Base-by-base conservation (phyloP, 2,797 vertebrate species). In the Hephaestus fuliginosus region DNA sequence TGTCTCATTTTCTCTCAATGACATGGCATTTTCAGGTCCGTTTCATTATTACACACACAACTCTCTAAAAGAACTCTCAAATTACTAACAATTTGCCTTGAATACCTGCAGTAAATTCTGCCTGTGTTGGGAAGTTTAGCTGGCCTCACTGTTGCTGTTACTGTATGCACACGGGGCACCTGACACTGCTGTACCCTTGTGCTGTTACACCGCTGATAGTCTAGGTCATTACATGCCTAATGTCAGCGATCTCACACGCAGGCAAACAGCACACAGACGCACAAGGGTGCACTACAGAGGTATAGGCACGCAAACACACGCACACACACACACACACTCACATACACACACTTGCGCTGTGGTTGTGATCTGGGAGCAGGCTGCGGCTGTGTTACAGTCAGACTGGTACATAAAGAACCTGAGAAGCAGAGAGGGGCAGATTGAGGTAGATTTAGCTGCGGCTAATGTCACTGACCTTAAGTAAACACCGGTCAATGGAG, bases 401-500 rank as follows among this genome's bases (percentile, higher is more conserved):
- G 61, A 65, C 72, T n/a, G 22, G 75, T 10, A 62, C 78, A 68
- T 49, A 58, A 51, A 77, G 82, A 90, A 80, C 79, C 71, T 1
- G 48, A 83, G 74, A 83, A 78, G 85, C 85, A 6, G 20, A 85
- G 79, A 80, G 76, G 82, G 82, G 72, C 77, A 86, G 83, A 81
- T 73, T 73, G 89, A 91, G 85, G 84, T 86, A 74, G 88, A 89
- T 87, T 91, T 91, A 89, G 90, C 84, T 52, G 74, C 62, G 44
- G 86, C 85, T 89, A 92, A 91, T 91, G 89, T 92, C 87, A 76
- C 86, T 13, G 80, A 74, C 82, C 79, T 89, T 86, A 88, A 92
- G 88, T 91, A 91, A 93, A 93, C 91, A 92, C 68, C 85, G 84
- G 89, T 92, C 92, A 92, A 90, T 87, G 86, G 84, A 91, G 81